Base-by-base conservation (phyloP, 2,888 invertebrate genomes). In the Amiota mariae region DNA sequence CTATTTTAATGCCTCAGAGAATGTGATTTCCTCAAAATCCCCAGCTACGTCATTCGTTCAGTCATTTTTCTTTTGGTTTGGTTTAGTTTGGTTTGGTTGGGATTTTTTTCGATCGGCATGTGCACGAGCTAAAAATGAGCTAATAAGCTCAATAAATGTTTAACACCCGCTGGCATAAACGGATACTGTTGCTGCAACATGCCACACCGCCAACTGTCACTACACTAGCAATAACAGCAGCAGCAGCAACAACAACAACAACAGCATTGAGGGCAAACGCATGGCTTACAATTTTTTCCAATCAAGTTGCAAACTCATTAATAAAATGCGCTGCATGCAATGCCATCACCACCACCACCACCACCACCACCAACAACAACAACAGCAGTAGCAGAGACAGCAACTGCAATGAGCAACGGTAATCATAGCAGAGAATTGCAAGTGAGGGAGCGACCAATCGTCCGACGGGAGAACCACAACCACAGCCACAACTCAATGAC, bases 221-320 rank as follows among this genome's bases (percentile, higher is more conserved):
- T 70, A 75, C 48, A 57, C 72, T 15, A 56, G 70, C 72, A 59
- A 46, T 67, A 70, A 49, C 56, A 72, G 48, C 67, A 76, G 73
- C 76, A 78, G 73, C 78, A 78, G 76, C 79, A 64, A 73, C 46
- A 70, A 47, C 64, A 75, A 18, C 68, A 56, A 20, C 70, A 63
- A 68, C 51, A 72, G 46, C 46, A 73, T 18, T 49, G 67, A 36
- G 24, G 63, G 51, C 36, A 81, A 79, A 80, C 77, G 77, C 78
- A 76, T 77, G 73, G 76, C 76, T 76, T 77, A 80, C 77, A 78
- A 79, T 79, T 82, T 81, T 82, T 80, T 86, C 81, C 82, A 87
- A 88, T 88, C 88, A 86, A 86, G 81, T 78, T 79, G 77, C 87
- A 88, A 87, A 87, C 88, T 88, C 87, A 88, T 88, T 88, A 88